Percentiles rank a stretch among this genome's conserved stretches.
phyloP scores from a whole-genome alignment of 1,140 invertebrate species.

The Solen grandis region DNA sequence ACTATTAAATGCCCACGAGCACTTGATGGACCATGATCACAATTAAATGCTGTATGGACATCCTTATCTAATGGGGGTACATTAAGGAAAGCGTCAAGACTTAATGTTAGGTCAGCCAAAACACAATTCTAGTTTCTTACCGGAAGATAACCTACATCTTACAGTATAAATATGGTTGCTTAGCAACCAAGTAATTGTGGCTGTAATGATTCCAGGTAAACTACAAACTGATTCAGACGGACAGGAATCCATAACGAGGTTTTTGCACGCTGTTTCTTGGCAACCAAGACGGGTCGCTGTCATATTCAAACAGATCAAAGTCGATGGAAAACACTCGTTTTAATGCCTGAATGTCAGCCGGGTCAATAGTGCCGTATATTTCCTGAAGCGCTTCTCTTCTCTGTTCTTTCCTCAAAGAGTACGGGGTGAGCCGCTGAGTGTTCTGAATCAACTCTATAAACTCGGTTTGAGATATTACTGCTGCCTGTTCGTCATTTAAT shows the following conservation, averaged over 20 bases:
- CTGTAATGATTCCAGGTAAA: too few relatives aligned
- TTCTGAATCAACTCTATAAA: slow-evolving; percentile 15
- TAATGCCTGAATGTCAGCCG: neutral
- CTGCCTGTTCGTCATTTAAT: neutral
- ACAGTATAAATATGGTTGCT: too few relatives aligned
- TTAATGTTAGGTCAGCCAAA: too few relatives aligned
- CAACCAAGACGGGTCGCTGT: neutral
- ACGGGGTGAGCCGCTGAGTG: neutral
- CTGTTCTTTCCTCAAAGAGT: neutral
- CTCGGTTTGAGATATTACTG: neutral
- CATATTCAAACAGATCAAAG: slow-evolving; percentile 28
- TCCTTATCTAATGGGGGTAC: too few relatives aligned
- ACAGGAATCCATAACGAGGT: neutral
- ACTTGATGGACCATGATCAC: too few relatives aligned
- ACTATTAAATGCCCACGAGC: too few relatives aligned
- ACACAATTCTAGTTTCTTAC: too few relatives aligned
- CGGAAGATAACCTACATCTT: too few relatives aligned
- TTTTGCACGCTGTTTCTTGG: neutral
- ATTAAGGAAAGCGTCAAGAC: too few relatives aligned
- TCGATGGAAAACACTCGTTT: neutral
- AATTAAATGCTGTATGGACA: too few relatives aligned
- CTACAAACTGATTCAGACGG: too few relatives aligned
- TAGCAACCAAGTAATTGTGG: too few relatives aligned
- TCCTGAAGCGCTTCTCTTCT: slow-evolving; percentile 11
- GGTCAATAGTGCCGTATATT: slow-evolving; percentile 5